Base-by-base conservation (phyloP, 2,797 vertebrate genomes). In the Spinus olivaceus region DNA sequence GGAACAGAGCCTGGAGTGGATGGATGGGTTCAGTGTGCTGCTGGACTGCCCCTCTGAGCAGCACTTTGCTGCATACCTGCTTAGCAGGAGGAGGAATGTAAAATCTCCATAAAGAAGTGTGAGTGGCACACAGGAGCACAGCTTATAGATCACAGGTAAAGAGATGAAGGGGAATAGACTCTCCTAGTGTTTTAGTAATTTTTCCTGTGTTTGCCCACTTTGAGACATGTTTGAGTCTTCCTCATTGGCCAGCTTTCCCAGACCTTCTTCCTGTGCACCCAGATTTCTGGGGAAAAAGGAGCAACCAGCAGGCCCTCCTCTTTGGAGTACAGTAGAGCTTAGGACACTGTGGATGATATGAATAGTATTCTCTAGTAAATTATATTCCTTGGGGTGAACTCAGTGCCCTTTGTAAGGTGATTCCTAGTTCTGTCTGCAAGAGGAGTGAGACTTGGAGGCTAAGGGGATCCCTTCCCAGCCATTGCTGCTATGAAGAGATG, bases 171-270 rank as follows among this genome's bases (percentile, higher is more conserved):
- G 23, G 12, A 88, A 51, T 20, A 84, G 15, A 42, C 56, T 81
- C 27, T 39, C 27, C 14, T 24, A 73, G 5, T 14, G 39, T 61
- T 76, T n/a, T 20, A 27, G 23, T n/a, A 63, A 5, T 17, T 67
- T 81, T 70, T 24, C 37, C 14, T n/a, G 5, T 56, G 20, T 41
- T 46, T 73, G 25, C 49, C 39, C 12, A 35, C 27, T 21, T 64
- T 1, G 5, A 77, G 16, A 16, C 10, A 20, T 1, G 1, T 23
- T 30, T 27, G 8, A 63, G 5, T 50, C 19, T 6, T 64, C 37
- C 49, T 70, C 69, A 37, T 6, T 53, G 46, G 7, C 8, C 35
- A 53, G 20, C 25, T 72, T 69, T 56, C 10, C 44, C 23, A 84
- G 57, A 56, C 8, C 13, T 21, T 73, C 17, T 56, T 84, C 47